phyloP scores from a whole-genome alignment of 2,113 vertebrate species.

The Orthonyx spaldingii region DNA sequence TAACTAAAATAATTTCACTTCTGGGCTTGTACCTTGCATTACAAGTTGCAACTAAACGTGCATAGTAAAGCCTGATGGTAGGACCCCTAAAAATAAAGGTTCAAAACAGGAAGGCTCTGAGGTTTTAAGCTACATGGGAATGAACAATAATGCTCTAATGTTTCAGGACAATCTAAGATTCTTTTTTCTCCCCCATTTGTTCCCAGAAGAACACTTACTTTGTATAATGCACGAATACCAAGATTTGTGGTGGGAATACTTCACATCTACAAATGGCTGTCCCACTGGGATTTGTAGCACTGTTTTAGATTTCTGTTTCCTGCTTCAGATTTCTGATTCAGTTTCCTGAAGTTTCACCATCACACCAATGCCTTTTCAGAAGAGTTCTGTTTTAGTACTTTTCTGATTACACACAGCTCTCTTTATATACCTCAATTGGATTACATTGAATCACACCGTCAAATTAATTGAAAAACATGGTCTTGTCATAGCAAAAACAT shows the following conservation, averaged over 20 bases:
- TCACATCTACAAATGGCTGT: slow-evolving; percentile 16
- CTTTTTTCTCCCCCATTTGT: neutral
- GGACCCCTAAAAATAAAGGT: slow-evolving; percentile 5
- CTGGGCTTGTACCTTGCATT: slow-evolving; percentile 47
- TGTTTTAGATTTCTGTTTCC: slow-evolving; percentile 70
- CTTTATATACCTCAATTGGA: slow-evolving; percentile 46
- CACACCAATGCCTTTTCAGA: slow-evolving; percentile 49
- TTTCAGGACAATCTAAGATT: slow-evolving; percentile 22
- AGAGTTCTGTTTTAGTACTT: slow-evolving; percentile 65
- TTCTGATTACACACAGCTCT: slow-evolving; percentile 39
- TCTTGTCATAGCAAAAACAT: slow-evolving; percentile 31
- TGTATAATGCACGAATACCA: slow-evolving; percentile 14
- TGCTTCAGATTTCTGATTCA: slow-evolving; percentile 65
- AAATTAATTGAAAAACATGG: slow-evolving; percentile 58
- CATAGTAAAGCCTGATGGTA: neutral
- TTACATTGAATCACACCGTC: slow-evolving; percentile 53
- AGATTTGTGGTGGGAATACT: slow-evolving; percentile 52
- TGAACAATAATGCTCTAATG: neutral
- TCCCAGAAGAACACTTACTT: slow-evolving; percentile 51
- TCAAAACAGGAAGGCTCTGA: neutral
- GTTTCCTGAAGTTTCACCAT: slow-evolving; percentile 68
- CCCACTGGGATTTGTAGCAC: slow-evolving; percentile 54
- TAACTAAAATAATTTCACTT: slow-evolving; percentile 68
- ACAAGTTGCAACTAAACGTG: neutral
- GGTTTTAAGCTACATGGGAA: neutral